Percentiles rank a stretch among this genome's conserved stretches.
These are phyloP conservation scores for Malthinus seriepunctatus DNA, from an alignment of 2,888 invertebrate genomes.

Conservation along the genomic window DNA sequence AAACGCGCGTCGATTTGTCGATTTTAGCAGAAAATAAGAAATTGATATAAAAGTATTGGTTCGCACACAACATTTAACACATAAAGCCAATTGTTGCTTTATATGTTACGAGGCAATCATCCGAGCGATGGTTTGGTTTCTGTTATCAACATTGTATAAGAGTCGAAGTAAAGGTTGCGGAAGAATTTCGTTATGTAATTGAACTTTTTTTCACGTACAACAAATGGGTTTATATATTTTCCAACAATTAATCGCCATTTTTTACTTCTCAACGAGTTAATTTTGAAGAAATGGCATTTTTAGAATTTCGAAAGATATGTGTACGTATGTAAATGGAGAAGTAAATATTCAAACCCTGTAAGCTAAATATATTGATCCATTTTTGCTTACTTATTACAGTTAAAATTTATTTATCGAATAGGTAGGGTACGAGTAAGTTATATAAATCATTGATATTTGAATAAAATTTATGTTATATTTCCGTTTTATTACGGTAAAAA, in stretches of 20 bases:
- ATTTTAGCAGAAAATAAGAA: background rate
- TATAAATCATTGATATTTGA: conserved; percentile 4
- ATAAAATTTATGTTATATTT: conserved; percentile 6
- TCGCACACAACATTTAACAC: conserved; percentile 36
- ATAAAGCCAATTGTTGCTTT: conserved; percentile 35
- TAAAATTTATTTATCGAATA: conserved; percentile 2
- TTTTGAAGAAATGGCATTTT: too few species aligned
- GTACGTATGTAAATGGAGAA: too few species aligned
- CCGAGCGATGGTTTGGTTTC: conserved; percentile 26
- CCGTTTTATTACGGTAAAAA: conserved; percentile 3
- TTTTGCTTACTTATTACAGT: conserved; percentile 5
- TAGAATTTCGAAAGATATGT: too few species aligned
- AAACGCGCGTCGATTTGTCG: background rate
- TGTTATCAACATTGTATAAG: conserved; percentile 1
- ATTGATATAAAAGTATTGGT: conserved; percentile 21
- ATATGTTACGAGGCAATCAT: conserved; percentile 38
- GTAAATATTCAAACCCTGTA: too few species aligned
- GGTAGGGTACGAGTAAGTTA: background rate
- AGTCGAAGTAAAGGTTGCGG: conserved; percentile 18
- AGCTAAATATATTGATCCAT: background rate
- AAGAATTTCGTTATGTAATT: conserved; percentile 29
- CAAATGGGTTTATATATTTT: conserved; percentile 33
- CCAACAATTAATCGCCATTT: conserved; percentile 31
- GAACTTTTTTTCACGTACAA: conserved; percentile 25
- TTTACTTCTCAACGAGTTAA: conserved; percentile 4